Percentiles rank a stretch among this genome's conserved stretches.
Conservation (phyloP, 2,113 vertebrate genomes). For the Tetrax tetrax region DNA sequence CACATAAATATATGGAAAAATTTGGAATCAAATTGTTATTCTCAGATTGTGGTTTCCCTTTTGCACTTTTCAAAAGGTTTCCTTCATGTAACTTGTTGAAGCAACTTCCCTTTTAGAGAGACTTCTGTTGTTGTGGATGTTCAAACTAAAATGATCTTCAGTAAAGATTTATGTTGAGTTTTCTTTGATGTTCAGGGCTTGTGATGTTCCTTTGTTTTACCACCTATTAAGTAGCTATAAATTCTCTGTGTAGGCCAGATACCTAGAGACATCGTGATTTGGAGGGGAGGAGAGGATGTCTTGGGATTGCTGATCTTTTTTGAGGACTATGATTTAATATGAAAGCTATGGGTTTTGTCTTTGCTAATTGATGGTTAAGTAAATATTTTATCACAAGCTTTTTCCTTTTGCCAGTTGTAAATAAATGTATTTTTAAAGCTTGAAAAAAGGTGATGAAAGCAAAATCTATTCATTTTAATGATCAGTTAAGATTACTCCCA, state of each 20-base stretch:
- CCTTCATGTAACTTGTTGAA: neutral
- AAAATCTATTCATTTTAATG: neutral
- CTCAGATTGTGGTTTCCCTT: neutral
- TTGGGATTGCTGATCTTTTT: neutral
- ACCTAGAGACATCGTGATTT: neutral
- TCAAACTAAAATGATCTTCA: neutral
- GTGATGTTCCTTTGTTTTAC: neutral
- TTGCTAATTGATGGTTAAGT: neutral
- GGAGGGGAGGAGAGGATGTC: neutral
- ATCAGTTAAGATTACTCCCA: neutral
- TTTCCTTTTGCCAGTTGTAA: neutral
- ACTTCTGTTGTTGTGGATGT: neutral
- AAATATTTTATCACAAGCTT: neutral
- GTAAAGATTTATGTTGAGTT: neutral
- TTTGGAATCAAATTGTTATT: neutral
- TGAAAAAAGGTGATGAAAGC: neutral
- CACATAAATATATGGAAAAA: neutral
- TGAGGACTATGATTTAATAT: neutral
- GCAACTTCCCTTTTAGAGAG: neutral
- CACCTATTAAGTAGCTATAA: neutral
- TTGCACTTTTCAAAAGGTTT: neutral
- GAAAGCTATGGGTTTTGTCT: neutral
- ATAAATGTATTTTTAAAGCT: neutral
- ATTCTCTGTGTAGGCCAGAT: neutral
- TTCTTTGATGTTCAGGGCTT: neutral